A percentile compares a stretch with the other conserved stretches of the same genome.
These are phyloP conservation scores for Oxyscelio sp. DNA, from an alignment of 2,888 invertebrate species.

Conservation along the genomic window DNA sequence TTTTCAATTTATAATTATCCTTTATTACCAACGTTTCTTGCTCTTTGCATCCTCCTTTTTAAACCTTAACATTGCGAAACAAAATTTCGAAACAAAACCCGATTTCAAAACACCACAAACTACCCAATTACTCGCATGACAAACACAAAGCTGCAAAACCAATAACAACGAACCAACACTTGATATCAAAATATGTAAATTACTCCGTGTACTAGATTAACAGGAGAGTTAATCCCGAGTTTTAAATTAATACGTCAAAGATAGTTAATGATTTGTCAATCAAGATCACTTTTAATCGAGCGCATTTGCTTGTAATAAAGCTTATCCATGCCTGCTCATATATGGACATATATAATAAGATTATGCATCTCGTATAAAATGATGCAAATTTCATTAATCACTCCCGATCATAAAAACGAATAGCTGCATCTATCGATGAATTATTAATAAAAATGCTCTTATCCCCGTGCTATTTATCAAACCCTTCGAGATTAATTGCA, in stretches of 20 bases:
- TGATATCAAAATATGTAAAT: neutral
- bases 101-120: too few species aligned
- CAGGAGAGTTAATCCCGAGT: neutral
- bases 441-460: too few species aligned
- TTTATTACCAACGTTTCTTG: too few species aligned
- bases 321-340: conserved; percentile 49
- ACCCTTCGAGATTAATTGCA: too few species aligned
- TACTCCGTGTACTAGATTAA: neutral
- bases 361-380: conserved; percentile 53
- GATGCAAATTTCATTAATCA: conserved; percentile 71
- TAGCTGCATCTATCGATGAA: conserved; percentile 24
- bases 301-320: conserved; percentile 49
- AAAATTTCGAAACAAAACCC: too few species aligned
- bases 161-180: conserved; percentile 48
- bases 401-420: conserved; percentile 37
- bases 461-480: too few species aligned
- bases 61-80: too few species aligned
- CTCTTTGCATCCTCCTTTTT: too few species aligned
- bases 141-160: too few species aligned
- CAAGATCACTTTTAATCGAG: conserved; percentile 57
- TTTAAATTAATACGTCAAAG: conserved; percentile 27
- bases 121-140: too few species aligned
- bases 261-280: conserved; percentile 43
- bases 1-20: too few species aligned
- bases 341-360: conserved; percentile 51